These are phyloP conservation scores for Bradypodion pumilum DNA, from an alignment of 2,797 vertebrate species.

Conservation along the genomic window DNA sequence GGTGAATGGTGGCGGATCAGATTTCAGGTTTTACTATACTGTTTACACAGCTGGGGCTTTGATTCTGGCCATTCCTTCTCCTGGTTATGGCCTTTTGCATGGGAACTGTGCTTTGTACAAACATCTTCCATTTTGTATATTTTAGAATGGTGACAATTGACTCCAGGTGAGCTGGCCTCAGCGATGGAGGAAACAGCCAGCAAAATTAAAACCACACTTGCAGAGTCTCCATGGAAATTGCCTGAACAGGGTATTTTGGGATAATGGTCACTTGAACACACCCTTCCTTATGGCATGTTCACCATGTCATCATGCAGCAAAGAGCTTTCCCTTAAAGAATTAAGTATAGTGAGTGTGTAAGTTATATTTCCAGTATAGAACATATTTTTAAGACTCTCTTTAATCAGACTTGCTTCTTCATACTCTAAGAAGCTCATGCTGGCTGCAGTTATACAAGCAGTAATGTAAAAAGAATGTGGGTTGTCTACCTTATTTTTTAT, in stretches of 20 bases:
- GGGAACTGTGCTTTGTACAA: slow-evolving; percentile 3
- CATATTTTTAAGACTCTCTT: background rate
- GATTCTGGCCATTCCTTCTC: background rate
- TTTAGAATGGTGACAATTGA: slow-evolving; percentile 24
- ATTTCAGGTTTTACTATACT: slow-evolving; percentile 4
- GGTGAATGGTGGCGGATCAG: background rate
- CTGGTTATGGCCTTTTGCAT: background rate
- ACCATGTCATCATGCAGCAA: background rate
- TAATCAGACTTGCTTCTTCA: background rate
- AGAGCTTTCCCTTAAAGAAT: background rate
- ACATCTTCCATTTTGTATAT: slow-evolving; percentile 15
- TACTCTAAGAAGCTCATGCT: background rate
- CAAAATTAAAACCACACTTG: slow-evolving; percentile 3
- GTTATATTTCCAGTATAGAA: background rate
- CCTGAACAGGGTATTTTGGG: background rate
- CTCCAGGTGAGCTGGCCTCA: background rate
- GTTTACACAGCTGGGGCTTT: slow-evolving; percentile 33
- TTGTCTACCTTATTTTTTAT: too few species aligned
- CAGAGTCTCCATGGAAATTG: background rate
- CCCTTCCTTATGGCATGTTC: background rate
- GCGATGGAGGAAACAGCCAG: background rate
- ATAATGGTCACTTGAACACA: background rate
- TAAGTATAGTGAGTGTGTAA: background rate
- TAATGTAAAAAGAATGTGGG: background rate
- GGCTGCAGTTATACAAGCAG: background rate